Conservation (phyloP, 2,113 vertebrate species). For the Coryphaenoides rupestris region DNA sequence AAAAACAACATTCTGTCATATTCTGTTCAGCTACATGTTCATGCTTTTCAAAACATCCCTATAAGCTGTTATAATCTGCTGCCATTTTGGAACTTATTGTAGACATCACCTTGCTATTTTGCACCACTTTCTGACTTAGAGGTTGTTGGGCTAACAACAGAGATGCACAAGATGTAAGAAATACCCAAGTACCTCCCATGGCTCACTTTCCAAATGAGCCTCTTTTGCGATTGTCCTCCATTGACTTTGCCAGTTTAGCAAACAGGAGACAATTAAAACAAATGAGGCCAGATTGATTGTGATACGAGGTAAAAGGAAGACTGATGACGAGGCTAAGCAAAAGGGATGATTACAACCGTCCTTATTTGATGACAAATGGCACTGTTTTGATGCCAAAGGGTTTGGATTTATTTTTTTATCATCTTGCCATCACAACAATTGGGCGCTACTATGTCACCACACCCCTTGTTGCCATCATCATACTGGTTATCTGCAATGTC, state of each 20-base stretch:
- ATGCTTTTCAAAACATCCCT: too few relatives aligned
- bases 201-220: conserved; percentile 50
- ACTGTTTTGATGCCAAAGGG: conserved; percentile 63
- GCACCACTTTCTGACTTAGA: background rate
- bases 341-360: conserved; percentile 79
- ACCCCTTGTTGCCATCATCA: conserved; percentile 57
- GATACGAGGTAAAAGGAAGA: conserved; percentile 75
- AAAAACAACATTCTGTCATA: too few relatives aligned
- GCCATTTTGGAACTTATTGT: too few relatives aligned
- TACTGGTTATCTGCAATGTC: conserved; percentile 41
- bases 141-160: background rate
- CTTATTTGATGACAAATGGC: conserved; percentile 80
- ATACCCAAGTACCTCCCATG: conserved; percentile 18
- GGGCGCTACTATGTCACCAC: conserved; percentile 54
- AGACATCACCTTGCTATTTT: too few relatives aligned
- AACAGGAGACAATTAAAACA: conserved; percentile 81
- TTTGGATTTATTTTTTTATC: conserved; percentile 73
- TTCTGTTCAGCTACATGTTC: too few relatives aligned
- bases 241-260: conserved; percentile 73
- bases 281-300: conserved; percentile 80
- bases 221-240: conserved; percentile 65
- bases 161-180: background rate
- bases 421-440: conserved; percentile 71
- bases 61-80: too few relatives aligned
- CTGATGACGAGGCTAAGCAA: conserved; percentile 72